Percentiles rank a stretch among this genome's conserved stretches.
Evolutionary conservation across 2,888 invertebrate genomes (phyloP).

Genomic region (Sminthurides aquaticus): DNA sequence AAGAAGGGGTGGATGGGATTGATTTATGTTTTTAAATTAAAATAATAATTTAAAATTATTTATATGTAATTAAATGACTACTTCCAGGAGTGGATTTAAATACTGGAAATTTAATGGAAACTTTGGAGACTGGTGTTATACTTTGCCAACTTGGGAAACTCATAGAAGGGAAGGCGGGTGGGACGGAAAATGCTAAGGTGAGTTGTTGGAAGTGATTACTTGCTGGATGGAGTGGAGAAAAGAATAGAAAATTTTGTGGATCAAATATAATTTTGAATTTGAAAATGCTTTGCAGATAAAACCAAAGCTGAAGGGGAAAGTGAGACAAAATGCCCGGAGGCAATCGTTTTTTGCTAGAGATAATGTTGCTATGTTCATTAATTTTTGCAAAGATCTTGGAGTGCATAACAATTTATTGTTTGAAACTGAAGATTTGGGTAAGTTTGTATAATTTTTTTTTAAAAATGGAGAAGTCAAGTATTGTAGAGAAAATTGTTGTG

Average conservation of each 20-base stretch:
- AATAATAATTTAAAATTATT: too few relatives aligned
- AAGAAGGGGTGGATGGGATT: too few relatives aligned
- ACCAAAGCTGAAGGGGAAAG: constrained; percentile 65
- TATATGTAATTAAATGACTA: too few relatives aligned
- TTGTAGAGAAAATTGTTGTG: too few relatives aligned
- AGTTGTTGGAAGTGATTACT: too few relatives aligned
- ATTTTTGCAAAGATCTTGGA: constrained; percentile 74
- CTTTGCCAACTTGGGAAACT: constrained; percentile 72
- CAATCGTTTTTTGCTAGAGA: constrained; percentile 82
- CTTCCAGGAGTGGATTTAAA: constrained; percentile 30
- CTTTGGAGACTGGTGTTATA: constrained; percentile 73
- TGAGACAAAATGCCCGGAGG: constrained; percentile 74
- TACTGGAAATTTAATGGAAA: constrained; percentile 69
- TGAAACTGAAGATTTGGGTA: constrained; percentile 82
- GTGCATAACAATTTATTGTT: constrained; percentile 81
- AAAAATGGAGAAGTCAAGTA: too few relatives aligned
- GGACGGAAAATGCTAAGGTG: constrained; percentile 53
- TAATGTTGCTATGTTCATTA: constrained; percentile 81
- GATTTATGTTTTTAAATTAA: too few relatives aligned
- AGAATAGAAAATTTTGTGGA: not conserved
- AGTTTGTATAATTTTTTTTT: too few relatives aligned
- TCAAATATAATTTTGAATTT: not conserved
- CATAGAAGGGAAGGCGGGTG: constrained; percentile 67
- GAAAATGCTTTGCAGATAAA: constrained; percentile 53
- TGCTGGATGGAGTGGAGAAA: too few relatives aligned